Conservation (phyloP, 1,140 invertebrate genomes). For the Drosophila ercepeae region DNA sequence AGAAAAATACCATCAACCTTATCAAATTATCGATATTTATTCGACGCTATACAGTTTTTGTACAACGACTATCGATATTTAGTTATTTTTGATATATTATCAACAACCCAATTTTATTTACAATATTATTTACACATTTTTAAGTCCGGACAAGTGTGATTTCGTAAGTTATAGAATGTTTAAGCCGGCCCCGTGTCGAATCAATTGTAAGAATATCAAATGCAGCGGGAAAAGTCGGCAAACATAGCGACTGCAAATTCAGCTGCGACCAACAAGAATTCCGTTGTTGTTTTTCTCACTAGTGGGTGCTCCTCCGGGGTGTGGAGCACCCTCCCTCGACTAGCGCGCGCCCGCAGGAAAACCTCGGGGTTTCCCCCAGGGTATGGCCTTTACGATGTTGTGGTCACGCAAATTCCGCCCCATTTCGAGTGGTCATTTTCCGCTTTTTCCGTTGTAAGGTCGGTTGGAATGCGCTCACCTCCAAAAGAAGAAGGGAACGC, state of each 20-base stretch:
- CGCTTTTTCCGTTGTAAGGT: not conserved
- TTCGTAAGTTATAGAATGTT: constrained; percentile 67
- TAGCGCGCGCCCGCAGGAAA: constrained; percentile 7
- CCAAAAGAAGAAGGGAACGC: constrained; percentile 16
- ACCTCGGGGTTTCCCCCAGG: constrained; percentile 7
- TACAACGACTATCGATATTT: too few relatives aligned
- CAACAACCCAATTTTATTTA: too few relatives aligned
- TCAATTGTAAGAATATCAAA: not conserved
- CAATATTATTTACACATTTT: constrained; percentile 69
- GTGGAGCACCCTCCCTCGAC: constrained; percentile 37
- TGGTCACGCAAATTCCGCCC: constrained; percentile 72
- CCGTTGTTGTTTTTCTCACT: constrained; percentile 43
- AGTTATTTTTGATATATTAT: too few relatives aligned
- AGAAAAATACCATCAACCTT: too few relatives aligned
- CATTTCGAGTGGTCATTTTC: constrained; percentile 40
- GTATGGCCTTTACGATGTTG: constrained; percentile 20
- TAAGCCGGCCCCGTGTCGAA: constrained; percentile 14
- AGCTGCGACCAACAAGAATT: constrained; percentile 53
- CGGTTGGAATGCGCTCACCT: constrained; percentile 11
- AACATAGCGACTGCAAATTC: constrained; percentile 56
- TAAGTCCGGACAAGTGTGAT: constrained; percentile 56
- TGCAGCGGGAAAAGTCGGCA: constrained; percentile 10
- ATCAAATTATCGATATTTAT: too few relatives aligned
- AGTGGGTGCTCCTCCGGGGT: constrained; percentile 53
- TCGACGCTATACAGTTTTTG: too few relatives aligned